Conservation (phyloP, 2,888 invertebrate species). For the Tuberolachnus salignus region DNA sequence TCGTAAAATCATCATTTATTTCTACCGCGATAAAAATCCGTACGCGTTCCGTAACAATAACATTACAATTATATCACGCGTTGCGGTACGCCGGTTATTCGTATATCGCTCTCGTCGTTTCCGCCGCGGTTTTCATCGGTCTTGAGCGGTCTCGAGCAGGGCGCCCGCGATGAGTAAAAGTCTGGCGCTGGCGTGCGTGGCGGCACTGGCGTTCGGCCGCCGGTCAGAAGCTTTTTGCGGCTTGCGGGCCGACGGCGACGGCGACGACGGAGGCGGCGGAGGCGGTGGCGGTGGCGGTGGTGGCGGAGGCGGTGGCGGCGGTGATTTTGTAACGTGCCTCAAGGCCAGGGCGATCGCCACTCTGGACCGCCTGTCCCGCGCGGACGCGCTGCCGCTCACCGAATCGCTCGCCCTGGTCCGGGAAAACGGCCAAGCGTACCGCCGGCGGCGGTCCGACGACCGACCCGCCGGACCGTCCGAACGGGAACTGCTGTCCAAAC, state of each 20-base stretch:
- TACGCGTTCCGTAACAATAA: neutral
- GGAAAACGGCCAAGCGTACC: constrained; percentile 62
- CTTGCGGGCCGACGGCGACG: constrained; percentile 21
- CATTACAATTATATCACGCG: neutral
- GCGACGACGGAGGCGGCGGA: constrained; percentile 36
- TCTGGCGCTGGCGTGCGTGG: neutral
- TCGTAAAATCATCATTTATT: too few species aligned
- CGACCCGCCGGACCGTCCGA: constrained; percentile 67
- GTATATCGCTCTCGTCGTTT: neutral
- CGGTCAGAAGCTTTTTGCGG: constrained; percentile 10
- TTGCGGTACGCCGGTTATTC: neutral
- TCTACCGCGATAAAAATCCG: too few species aligned
- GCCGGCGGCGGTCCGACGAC: constrained; percentile 62
- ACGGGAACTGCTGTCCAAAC: constrained; percentile 74
- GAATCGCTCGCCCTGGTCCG: constrained; percentile 65
- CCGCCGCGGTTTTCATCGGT: too few species aligned
- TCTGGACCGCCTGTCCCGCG: constrained; percentile 75
- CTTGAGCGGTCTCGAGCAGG: too few species aligned
- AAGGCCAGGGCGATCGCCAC: constrained; percentile 72
- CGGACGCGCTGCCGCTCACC: constrained; percentile 66
- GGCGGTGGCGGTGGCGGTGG: constrained; percentile 32
- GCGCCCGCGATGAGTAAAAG: neutral
- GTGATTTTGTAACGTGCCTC: constrained; percentile 51
- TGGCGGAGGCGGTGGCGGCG: constrained; percentile 39
- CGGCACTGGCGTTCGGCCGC: neutral